Evolutionary conservation across 2,888 invertebrate genomes (phyloP).

Genomic region (Caenorhabditis sp.): DNA sequence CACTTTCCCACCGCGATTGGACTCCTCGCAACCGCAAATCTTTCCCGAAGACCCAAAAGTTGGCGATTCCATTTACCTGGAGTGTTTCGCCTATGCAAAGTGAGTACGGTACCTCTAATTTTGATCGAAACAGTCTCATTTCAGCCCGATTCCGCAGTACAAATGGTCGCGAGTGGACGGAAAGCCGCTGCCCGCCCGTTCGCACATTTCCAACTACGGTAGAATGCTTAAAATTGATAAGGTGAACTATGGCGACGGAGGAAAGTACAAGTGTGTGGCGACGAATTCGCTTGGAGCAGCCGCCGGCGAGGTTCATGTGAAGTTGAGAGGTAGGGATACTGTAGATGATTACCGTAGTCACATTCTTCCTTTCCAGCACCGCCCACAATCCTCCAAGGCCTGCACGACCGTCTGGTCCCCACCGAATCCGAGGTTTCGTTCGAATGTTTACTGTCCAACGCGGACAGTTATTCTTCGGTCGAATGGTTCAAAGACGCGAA

Average conservation of each 20-base stretch:
- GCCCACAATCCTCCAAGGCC: slow-evolving; percentile 68
- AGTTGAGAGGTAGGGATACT: slow-evolving; percentile 64
- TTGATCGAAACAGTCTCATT: slow-evolving; percentile 19
- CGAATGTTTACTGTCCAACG: slow-evolving; percentile 67
- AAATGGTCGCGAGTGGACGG: slow-evolving; percentile 76
- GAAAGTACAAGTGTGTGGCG: slow-evolving; percentile 74
- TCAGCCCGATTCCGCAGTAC: slow-evolving; percentile 74
- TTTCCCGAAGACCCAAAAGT: slow-evolving; percentile 74
- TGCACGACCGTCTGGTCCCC: slow-evolving; percentile 67
- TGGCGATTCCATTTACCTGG: slow-evolving; percentile 75
- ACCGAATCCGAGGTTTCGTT: slow-evolving; percentile 62
- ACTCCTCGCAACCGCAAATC: slow-evolving; percentile 72
- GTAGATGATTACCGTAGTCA: neutral
- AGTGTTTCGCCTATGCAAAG: slow-evolving; percentile 79
- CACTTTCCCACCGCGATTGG: slow-evolving; percentile 67
- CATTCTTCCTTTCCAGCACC: slow-evolving; percentile 58
- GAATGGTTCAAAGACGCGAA: slow-evolving; percentile 68
- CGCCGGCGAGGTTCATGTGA: slow-evolving; percentile 71
- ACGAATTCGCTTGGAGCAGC: slow-evolving; percentile 70
- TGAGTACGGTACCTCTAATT: slow-evolving; percentile 52
- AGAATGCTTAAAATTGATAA: slow-evolving; percentile 75
- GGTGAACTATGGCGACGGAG: slow-evolving; percentile 59
- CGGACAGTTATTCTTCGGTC: slow-evolving; percentile 57
- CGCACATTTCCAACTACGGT: slow-evolving; percentile 70
- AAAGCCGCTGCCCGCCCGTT: slow-evolving; percentile 63